phyloP scores from a whole-genome alignment of 2,888 invertebrate genomes.

The Glaucopsyche alexis region DNA sequence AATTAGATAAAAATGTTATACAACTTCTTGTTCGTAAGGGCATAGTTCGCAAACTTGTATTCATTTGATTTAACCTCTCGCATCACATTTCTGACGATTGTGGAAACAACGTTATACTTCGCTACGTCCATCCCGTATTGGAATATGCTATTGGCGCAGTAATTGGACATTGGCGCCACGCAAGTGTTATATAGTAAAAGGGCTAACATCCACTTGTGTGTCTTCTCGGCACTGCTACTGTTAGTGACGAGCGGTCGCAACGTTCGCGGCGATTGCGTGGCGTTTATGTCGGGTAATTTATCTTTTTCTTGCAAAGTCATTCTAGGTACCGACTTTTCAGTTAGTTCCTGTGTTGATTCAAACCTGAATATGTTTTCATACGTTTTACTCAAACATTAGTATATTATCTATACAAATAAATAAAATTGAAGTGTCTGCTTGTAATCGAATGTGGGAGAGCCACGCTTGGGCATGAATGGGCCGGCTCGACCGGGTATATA shows the following conservation, averaged over 20 bases:
- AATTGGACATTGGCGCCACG: slow-evolving; percentile 66
- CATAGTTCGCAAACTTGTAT: slow-evolving; percentile 60
- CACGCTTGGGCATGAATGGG: too few relatives aligned
- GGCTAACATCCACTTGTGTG: slow-evolving; percentile 67
- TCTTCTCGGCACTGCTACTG: slow-evolving; percentile 43
- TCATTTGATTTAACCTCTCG: slow-evolving; percentile 53
- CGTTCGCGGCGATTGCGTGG: slow-evolving; percentile 36
- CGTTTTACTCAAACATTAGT: slow-evolving; percentile 29
- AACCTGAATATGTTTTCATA: slow-evolving; percentile 51
- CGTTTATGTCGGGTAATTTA: slow-evolving; percentile 6
- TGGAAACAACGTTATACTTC: slow-evolving; percentile 61
- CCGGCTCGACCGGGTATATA: too few relatives aligned
- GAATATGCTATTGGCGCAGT: slow-evolving; percentile 64
- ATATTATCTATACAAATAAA: too few relatives aligned
- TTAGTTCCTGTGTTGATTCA: slow-evolving; percentile 55
- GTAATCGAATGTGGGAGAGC: too few relatives aligned
- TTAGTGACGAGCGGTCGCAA: slow-evolving; percentile 44
- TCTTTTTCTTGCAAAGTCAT: slow-evolving; percentile 29
- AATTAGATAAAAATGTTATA: neutral
- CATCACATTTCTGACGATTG: slow-evolving; percentile 59
- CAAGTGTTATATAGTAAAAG: slow-evolving; percentile 69
- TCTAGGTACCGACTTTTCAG: slow-evolving; percentile 34
- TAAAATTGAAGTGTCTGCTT: too few relatives aligned
- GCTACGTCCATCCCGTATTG: slow-evolving; percentile 71
- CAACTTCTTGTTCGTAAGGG: slow-evolving; percentile 55